Percentiles rank a stretch among this genome's conserved stretches.
Evolutionary conservation across 2,113 vertebrate species (phyloP).

Genomic region (Nanorana parkeri): DNA sequence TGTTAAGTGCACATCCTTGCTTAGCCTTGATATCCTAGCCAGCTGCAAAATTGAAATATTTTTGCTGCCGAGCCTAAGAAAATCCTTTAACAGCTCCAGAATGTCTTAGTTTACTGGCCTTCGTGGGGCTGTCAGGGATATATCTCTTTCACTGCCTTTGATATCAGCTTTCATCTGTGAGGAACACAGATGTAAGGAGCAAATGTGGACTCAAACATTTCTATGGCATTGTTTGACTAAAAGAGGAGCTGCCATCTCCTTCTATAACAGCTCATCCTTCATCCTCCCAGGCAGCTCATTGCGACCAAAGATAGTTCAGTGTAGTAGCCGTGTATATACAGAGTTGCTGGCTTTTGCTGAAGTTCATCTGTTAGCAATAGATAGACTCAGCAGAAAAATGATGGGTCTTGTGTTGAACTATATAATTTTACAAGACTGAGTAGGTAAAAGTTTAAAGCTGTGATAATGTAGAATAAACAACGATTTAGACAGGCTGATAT

Average conservation of each 20-base stretch:
- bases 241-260: constrained; percentile 60
- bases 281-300: constrained; percentile 46
- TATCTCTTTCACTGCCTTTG: constrained; percentile 59
- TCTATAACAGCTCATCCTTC: constrained; percentile 59
- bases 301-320: constrained; percentile 49
- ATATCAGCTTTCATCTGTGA: constrained; percentile 60
- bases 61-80: constrained; percentile 29
- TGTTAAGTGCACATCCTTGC: constrained; percentile 26
- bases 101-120: constrained; percentile 50
- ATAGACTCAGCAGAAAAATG: constrained; percentile 36
- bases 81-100: constrained; percentile 54
- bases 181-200: constrained; percentile 52
- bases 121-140: constrained; percentile 56
- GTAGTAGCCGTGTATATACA: constrained; percentile 22
- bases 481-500: background rate
- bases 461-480: background rate
- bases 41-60: constrained; percentile 38
- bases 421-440: background rate
- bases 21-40: constrained; percentile 23
- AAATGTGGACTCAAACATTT: constrained; percentile 51
- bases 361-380: constrained; percentile 75
- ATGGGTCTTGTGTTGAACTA: background rate
- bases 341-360: constrained; percentile 59
- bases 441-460: background rate
- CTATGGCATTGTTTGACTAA: constrained; percentile 59